Percentiles rank a stretch among this genome's conserved stretches.
Conservation (phyloP, 2,888 invertebrate species). For the Lysandra bellargus region DNA sequence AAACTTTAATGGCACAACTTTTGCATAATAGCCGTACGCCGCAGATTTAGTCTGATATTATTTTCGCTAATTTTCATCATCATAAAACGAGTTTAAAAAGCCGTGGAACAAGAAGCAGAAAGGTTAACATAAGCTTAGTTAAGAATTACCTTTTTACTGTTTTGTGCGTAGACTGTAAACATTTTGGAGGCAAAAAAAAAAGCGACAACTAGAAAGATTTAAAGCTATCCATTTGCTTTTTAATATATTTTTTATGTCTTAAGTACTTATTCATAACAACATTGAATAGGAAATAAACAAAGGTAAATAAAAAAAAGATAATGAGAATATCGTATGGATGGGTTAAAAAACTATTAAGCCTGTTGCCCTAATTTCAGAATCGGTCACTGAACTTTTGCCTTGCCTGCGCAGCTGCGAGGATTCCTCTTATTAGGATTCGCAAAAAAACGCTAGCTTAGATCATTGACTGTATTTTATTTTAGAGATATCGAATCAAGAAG, state of each 20-base stretch:
- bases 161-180: background rate
- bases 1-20: slow-evolving; percentile 28
- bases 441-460: background rate
- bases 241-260: too few species aligned
- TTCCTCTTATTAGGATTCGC: slow-evolving; percentile 17
- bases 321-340: background rate
- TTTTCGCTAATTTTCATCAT: background rate
- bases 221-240: too few species aligned
- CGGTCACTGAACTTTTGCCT: slow-evolving; percentile 11
- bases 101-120: background rate
- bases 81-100: background rate
- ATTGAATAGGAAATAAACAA: background rate
- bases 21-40: background rate
- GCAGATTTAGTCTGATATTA: slow-evolving; percentile 13
- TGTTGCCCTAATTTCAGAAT: slow-evolving; percentile 8
- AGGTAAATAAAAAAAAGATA: background rate
- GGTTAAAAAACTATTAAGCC: background rate
- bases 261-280: too few species aligned
- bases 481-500: background rate
- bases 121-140: background rate
- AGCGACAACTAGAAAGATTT: too few species aligned
- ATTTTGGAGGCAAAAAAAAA: too few species aligned
- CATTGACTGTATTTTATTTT: background rate
- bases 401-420: slow-evolving; percentile 13
- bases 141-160: background rate